These are phyloP conservation scores for Gymnoscopelus microlampas DNA, from an alignment of 2,797 vertebrate species.

Conservation along the genomic window DNA sequence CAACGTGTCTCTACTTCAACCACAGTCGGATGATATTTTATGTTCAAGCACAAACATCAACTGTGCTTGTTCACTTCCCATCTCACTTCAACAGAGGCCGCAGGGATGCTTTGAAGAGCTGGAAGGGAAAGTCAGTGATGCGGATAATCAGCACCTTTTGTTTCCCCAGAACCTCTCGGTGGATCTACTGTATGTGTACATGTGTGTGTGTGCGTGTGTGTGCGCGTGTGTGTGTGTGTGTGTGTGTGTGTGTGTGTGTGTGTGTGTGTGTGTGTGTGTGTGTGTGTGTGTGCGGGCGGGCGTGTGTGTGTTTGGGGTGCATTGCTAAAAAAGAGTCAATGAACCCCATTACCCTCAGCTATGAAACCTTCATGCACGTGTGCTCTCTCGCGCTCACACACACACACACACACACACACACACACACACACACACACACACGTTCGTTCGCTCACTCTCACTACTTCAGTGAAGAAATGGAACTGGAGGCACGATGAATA, in stretches of 20 bases:
- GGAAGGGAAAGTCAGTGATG: slow-evolving; percentile 34
- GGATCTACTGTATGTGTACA: slow-evolving; percentile 15
- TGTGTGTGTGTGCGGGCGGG: neutral
- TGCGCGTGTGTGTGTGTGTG: slow-evolving; percentile 14
- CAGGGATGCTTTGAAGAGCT: slow-evolving; percentile 39
- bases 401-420: slow-evolving; percentile 9
- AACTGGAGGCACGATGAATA: slow-evolving; percentile 67
- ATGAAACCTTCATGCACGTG: too few relatives aligned
- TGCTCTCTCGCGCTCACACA: neutral
- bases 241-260: slow-evolving; percentile 6
- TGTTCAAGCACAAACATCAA: slow-evolving; percentile 36
- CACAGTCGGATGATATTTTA: slow-evolving; percentile 2
- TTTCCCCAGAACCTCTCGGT: slow-evolving; percentile 26
- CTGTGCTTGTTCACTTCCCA: slow-evolving; percentile 45
- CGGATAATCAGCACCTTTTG: slow-evolving; percentile 14
- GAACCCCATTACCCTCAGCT: slow-evolving; percentile 27
- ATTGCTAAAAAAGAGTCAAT: slow-evolving; percentile 26
- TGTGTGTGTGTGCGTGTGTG: neutral
- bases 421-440: slow-evolving; percentile 11
- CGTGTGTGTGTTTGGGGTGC: slow-evolving; percentile 11
- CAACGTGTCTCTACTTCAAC: neutral
- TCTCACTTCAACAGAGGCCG: slow-evolving; percentile 27
- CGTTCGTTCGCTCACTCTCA: slow-evolving; percentile 19
- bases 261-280: slow-evolving; percentile 7
- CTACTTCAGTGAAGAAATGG: slow-evolving; percentile 45